Conservation (phyloP, 2,888 invertebrate species). For the Acronicta psi region DNA sequence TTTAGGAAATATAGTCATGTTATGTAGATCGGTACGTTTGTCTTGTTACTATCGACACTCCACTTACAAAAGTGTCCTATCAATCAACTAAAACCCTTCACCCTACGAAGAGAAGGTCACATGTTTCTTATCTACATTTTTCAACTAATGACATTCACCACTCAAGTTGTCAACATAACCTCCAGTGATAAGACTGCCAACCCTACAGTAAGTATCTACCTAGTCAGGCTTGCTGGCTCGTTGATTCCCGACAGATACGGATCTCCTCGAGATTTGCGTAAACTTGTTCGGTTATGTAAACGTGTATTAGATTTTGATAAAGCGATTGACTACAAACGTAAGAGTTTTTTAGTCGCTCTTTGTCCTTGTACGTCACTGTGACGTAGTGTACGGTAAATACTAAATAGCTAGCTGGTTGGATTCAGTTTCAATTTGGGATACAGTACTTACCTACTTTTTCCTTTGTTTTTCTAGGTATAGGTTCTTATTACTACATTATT, state of each 20-base stretch:
- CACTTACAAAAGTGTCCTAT: conserved; percentile 6
- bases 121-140: conserved; percentile 23
- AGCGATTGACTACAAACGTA: conserved; percentile 49
- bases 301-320: conserved; percentile 55
- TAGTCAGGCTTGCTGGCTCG: conserved; percentile 41
- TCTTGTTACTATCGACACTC: not conserved
- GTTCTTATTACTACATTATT: too few species aligned
- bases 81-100: not conserved
- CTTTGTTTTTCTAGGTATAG: too few species aligned
- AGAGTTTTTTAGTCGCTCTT: conserved; percentile 17
- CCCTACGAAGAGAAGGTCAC: not conserved
- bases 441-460: not conserved
- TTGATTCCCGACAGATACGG: conserved; percentile 48
- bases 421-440: not conserved
- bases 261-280: conserved; percentile 54
- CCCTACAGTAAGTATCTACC: conserved; percentile 43
- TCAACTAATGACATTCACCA: conserved; percentile 26
- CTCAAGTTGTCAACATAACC: conserved; percentile 43
- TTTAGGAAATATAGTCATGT: too few species aligned
- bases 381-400: conserved; percentile 19
- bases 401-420: conserved; percentile 4
- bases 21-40: too few species aligned
- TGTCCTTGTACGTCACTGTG: conserved; percentile 31
- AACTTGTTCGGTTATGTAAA: conserved; percentile 57
- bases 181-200: conserved; percentile 37